Percentiles rank a stretch among this genome's conserved stretches.
Evolutionary conservation across 2,797 vertebrate genomes (phyloP).

Genomic region (Chaenodraco wilsoni): DNA sequence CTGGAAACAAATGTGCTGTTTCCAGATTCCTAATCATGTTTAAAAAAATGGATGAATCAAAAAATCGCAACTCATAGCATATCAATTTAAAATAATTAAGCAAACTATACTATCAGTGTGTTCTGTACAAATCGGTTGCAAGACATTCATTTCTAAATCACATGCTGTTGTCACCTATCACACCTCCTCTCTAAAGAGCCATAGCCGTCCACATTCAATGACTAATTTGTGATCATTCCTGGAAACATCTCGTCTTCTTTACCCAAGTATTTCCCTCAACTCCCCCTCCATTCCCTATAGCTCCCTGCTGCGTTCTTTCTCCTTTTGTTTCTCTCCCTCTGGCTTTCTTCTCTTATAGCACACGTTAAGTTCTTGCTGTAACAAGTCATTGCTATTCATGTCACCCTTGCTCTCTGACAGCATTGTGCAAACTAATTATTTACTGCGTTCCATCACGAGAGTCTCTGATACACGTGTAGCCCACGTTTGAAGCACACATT

Average conservation of each 20-base stretch:
- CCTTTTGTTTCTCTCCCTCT: constrained; percentile 29
- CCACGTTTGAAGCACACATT: background rate
- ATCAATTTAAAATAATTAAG: background rate
- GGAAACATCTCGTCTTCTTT: constrained; percentile 28
- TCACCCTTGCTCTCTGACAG: constrained; percentile 51
- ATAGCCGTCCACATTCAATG: constrained; percentile 19
- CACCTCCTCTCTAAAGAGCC: constrained; percentile 53
- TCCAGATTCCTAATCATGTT: background rate
- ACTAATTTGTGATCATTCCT: constrained; percentile 52
- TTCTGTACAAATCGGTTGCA: constrained; percentile 9
- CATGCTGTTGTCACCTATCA: constrained; percentile 19
- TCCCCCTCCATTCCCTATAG: background rate
- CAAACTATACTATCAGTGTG: background rate
- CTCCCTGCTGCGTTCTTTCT: constrained; percentile 8
- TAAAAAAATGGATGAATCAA: too few relatives aligned
- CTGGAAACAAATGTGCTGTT: background rate
- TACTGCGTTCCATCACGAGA: constrained; percentile 25
- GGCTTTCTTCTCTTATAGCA: constrained; percentile 14
- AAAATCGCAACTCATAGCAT: background rate
- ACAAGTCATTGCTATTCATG: constrained; percentile 31
- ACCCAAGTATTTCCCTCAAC: background rate
- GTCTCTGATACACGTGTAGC: constrained; percentile 13
- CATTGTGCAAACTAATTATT: constrained; percentile 57
- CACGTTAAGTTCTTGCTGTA: constrained; percentile 28
- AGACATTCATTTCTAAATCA: background rate